Base-by-base conservation (phyloP, 2,797 vertebrate species). In the Sebastiscus albofasciatus region DNA sequence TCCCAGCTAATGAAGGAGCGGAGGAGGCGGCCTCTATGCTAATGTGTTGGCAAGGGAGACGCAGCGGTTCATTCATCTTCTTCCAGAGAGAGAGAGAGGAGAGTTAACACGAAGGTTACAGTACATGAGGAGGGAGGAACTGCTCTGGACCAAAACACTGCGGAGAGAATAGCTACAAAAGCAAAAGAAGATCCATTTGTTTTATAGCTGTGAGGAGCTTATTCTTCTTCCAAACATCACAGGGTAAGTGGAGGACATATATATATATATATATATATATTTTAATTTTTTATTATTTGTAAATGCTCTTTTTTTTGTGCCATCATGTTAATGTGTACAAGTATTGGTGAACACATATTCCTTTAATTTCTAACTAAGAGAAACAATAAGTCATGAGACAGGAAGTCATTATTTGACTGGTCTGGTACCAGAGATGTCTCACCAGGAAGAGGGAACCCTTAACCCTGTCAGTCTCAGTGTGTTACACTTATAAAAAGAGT, bases 41-140 rank as follows among this genome's bases (percentile, higher is more conserved):
- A 94, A 94, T 94, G 80, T 91, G 88, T 94, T 95, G 94, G 94
- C 93, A 92, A 84, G 93, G 90, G 94, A 94, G 91, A 94, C 92
- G 89, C 83, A 92, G 91, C 89, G 92, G 93, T 95, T 93, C 95
- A 95, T 96, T 96, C 95, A 95, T 94, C 92, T 90, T 88, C 87
- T 83, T 80, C 75, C 77, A 81, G 75, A 81, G 80, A 83, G 82
- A 85, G 87, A 79, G 82, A 85, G 87, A 79, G 87, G 76, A 66
- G 90, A 82, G 90, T 88, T 79, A 78, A 72, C 60, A 0, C 75
- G 72, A 77, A 89, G 90, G 82, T 82, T 84, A 81, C 84, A 84
- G 61, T 54, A 81, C 87, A 83, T 75, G 87, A 87, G 76, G 81
- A 87, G 76, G 81, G 85, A 87, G 84, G 58, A 77, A 64, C 83